Evolutionary conservation across 2,888 invertebrate genomes (phyloP).

Genomic region (Eilema griseolum): DNA sequence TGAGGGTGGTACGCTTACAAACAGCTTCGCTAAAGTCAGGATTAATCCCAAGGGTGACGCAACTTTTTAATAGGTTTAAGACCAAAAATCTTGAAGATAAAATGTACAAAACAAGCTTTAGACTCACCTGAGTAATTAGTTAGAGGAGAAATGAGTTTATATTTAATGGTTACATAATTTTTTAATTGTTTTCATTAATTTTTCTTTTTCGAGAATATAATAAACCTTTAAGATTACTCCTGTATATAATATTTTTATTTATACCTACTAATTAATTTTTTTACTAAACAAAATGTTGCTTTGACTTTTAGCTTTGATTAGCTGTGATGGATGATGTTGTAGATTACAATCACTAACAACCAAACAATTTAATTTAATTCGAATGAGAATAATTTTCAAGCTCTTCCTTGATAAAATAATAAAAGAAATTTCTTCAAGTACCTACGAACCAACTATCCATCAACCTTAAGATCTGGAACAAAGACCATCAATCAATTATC

Average conservation of each 20-base stretch:
- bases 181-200: constrained; percentile 15
- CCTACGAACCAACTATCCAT: constrained; percentile 31
- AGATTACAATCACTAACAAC: neutral
- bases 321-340: too few relatives aligned
- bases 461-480: constrained; percentile 41
- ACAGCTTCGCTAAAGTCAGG: constrained; percentile 30
- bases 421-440: constrained; percentile 7
- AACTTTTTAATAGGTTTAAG: constrained; percentile 54
- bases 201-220: too few relatives aligned
- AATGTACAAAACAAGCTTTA: constrained; percentile 49
- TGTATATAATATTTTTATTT: too few relatives aligned
- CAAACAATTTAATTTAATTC: neutral
- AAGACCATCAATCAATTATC: constrained; percentile 44
- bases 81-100: constrained; percentile 42
- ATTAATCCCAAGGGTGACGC: constrained; percentile 42
- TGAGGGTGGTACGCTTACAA: constrained; percentile 40
- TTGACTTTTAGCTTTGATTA: too few relatives aligned
- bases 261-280: too few relatives aligned
- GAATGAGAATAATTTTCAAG: neutral
- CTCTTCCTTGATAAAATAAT: neutral
- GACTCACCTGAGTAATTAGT: constrained; percentile 47
- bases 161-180: constrained; percentile 36
- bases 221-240: too few relatives aligned
- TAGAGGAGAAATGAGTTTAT: constrained; percentile 38
- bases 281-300: too few relatives aligned